Conservation (phyloP, 2,797 vertebrate species). For the Sebastes diaconus region DNA sequence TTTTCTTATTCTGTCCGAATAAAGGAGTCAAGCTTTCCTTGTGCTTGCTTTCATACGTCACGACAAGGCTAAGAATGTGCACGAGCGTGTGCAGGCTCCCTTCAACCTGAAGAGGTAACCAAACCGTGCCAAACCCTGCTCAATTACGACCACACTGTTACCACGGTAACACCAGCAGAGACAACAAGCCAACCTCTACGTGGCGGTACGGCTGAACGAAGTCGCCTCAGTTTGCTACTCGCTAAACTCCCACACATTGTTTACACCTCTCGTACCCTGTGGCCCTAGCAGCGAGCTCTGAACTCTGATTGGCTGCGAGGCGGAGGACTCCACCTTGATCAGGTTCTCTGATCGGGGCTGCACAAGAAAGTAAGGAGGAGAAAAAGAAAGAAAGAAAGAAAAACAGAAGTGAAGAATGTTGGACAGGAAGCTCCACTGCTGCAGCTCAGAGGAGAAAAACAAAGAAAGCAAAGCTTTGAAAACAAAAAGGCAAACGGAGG, state of each 20-base stretch:
- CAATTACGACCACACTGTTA: background rate
- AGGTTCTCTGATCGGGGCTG: constrained; percentile 31
- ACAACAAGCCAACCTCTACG: constrained; percentile 20
- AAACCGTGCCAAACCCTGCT: constrained; percentile 12
- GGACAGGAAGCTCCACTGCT: constrained; percentile 47
- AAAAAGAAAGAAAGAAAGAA: background rate
- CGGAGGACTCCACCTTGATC: constrained; percentile 38
- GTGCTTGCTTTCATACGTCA: constrained; percentile 89
- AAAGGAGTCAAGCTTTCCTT: constrained; percentile 86
- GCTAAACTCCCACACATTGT: constrained; percentile 9
- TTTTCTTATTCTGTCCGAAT: constrained; percentile 61
- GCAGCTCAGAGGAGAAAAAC: constrained; percentile 53
- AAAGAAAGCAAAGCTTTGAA: constrained; percentile 56
- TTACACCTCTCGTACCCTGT: constrained; percentile 16
- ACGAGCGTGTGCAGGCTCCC: constrained; percentile 25
- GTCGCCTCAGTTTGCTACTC: constrained; percentile 34
- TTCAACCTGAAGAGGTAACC: background rate
- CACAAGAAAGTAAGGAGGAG: constrained; percentile 1
- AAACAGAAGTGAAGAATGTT: constrained; percentile 13
- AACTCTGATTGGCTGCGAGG: constrained; percentile 55
- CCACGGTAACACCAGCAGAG: constrained; percentile 16
- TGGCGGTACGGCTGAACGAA: constrained; percentile 15
- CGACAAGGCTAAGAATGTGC: constrained; percentile 66
- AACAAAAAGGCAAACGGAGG: constrained; percentile 59
- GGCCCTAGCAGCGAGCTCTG: constrained; percentile 41